Evolutionary conservation across 1,140 invertebrate genomes (phyloP).

Genomic region (Geopemphigus sp.): DNA sequence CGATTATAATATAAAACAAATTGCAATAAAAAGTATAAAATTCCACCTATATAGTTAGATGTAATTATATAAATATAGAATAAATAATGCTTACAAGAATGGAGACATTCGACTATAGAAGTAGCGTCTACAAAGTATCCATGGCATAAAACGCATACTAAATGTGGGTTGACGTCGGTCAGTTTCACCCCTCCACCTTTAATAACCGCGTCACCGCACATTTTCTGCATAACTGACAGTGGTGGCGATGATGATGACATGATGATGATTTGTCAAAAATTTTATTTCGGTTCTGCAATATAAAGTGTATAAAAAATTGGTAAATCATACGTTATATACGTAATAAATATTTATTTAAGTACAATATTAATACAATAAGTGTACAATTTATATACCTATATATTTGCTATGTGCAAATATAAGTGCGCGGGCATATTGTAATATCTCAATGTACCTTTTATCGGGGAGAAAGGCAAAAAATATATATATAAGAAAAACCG

Average conservation of each 20-base stretch:
- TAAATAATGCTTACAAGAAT: conserved; percentile 81
- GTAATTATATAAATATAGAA: too few species aligned
- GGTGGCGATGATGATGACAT: neutral
- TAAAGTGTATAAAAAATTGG: neutral
- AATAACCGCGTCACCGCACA: neutral
- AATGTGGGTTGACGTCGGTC: conserved; percentile 68
- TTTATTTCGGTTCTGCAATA: neutral
- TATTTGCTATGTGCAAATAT: too few species aligned
- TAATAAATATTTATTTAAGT: too few species aligned
- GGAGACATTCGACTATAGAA: conserved; percentile 80
- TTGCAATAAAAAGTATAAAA: too few species aligned
- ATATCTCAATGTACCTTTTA: too few species aligned
- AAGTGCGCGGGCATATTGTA: too few species aligned
- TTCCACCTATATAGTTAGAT: too few species aligned
- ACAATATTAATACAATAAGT: too few species aligned
- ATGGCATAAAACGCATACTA: conserved; percentile 74
- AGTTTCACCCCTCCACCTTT: conserved; percentile 55
- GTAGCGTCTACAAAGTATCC: conserved; percentile 83
- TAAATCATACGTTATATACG: neutral
- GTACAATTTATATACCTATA: too few species aligned
- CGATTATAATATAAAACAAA: too few species aligned
- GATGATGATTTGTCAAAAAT: neutral
- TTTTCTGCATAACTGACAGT: neutral
- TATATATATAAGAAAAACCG: neutral
- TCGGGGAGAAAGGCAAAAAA: too few species aligned